Conservation (phyloP, 2,113 vertebrate species). For the Rhinoderma darwinii region DNA sequence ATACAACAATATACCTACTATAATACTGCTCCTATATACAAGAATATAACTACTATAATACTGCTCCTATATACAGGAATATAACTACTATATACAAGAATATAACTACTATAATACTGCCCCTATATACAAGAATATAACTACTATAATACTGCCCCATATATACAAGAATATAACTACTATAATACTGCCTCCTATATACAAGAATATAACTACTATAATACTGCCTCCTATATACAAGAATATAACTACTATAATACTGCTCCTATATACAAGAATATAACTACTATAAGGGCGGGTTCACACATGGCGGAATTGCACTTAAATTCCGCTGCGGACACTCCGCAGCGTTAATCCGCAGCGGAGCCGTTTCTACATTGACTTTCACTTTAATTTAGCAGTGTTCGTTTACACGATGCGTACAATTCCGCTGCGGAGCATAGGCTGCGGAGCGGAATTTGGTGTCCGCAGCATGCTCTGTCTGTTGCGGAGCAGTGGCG, state of each 20-base stretch:
- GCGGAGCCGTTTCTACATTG: no score
- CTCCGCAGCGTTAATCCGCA: no score
- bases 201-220: conserved; percentile 7
- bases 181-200: conserved; percentile 1
- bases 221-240: neutral
- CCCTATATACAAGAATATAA: neutral
- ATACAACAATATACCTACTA: neutral
- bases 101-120: conserved; percentile 13
- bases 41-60: conserved; percentile 6
- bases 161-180: conserved; percentile 1
- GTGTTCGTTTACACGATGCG: no score
- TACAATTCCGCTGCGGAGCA: no score
- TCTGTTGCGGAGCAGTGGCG: no score
- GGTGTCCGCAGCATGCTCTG: no score
- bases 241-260: conserved; percentile 13
- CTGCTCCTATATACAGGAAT: no score
- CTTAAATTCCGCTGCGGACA: no score
- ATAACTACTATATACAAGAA: neutral
- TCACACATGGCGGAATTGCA: no score
- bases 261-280: neutral
- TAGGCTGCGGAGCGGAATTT: no score
- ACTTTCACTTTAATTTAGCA: no score
- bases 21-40: conserved; percentile 1
- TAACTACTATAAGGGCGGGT: conserved; percentile 17
- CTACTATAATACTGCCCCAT: neutral